These are phyloP conservation scores for Peromyscus attwateri DNA, from an alignment of 2,797 vertebrate species.

Conservation along the genomic window DNA sequence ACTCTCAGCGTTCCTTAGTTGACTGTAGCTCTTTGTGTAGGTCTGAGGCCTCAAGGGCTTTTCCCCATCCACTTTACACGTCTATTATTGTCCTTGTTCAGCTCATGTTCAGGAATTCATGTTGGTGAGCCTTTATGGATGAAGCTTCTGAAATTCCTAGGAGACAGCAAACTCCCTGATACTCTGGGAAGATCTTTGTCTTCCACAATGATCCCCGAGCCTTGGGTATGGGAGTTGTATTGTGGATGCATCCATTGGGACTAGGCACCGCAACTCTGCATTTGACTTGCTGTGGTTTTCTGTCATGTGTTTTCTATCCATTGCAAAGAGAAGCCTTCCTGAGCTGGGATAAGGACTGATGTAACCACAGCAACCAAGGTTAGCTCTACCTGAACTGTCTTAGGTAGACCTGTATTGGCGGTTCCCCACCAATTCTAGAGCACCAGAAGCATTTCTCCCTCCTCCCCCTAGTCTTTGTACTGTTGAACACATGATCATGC, in stretches of 20 bases:
- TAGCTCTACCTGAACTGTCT: neutral
- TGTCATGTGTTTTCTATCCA: neutral
- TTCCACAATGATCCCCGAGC: neutral
- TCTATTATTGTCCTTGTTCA: neutral
- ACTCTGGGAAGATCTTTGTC: neutral
- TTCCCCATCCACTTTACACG: neutral
- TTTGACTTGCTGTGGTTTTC: neutral
- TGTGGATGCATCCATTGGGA: neutral
- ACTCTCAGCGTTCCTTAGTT: neutral
- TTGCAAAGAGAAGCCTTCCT: neutral
- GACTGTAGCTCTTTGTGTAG: neutral
- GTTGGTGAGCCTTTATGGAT: neutral
- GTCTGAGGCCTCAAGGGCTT: neutral
- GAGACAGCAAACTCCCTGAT: neutral
- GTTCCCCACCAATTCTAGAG: neutral
- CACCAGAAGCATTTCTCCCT: neutral
- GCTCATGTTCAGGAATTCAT: neutral
- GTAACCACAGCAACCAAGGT: constrained; percentile 70
- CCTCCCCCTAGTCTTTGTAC: neutral
- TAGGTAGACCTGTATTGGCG: fast-evolving
- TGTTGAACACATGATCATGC: neutral
- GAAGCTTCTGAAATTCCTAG: neutral
- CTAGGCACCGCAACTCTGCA: neutral
- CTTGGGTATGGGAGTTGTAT: neutral
- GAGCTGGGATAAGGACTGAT: neutral